A percentile compares a stretch with the other conserved stretches of the same genome.
phyloP scores from a whole-genome alignment of 1,140 invertebrate species.

The Pseudobourletiella spinata region DNA sequence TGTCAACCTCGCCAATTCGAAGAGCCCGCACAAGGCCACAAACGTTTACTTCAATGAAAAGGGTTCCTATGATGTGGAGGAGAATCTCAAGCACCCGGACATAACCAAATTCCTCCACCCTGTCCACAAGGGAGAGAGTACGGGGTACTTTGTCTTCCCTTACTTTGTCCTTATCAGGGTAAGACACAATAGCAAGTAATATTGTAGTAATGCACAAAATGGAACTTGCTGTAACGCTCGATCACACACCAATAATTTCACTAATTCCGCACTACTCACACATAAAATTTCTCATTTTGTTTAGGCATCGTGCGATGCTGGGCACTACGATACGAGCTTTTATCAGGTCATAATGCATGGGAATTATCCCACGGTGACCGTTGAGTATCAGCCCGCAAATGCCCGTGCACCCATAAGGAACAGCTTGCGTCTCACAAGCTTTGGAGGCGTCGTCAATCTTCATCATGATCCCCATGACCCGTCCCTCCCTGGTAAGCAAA shows the following conservation, averaged over 20 bases:
- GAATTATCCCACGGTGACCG: neutral
- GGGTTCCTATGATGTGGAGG: neutral
- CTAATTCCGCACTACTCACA: neutral
- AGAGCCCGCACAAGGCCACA: neutral
- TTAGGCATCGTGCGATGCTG: neutral
- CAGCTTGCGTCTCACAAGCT: neutral
- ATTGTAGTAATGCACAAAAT: neutral
- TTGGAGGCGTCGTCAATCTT: neutral
- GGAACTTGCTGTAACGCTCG: neutral
- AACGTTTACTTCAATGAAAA: constrained; percentile 11
- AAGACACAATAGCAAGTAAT: neutral
- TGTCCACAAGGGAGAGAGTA: neutral
- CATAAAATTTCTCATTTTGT: neutral
- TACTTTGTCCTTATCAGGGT: constrained; percentile 13
- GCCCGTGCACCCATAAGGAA: neutral
- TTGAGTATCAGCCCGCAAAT: neutral
- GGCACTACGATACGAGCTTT: neutral
- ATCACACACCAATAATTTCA: neutral
- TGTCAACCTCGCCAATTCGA: neutral
- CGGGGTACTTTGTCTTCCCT: constrained; percentile 4
- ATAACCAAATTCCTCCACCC: neutral
- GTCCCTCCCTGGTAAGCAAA: neutral
- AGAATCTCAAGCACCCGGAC: neutral
- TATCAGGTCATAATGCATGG: constrained; percentile 4
- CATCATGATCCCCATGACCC: neutral